Conservation (phyloP, 2,113 vertebrate genomes). For the Pristiophorus japonicus region DNA sequence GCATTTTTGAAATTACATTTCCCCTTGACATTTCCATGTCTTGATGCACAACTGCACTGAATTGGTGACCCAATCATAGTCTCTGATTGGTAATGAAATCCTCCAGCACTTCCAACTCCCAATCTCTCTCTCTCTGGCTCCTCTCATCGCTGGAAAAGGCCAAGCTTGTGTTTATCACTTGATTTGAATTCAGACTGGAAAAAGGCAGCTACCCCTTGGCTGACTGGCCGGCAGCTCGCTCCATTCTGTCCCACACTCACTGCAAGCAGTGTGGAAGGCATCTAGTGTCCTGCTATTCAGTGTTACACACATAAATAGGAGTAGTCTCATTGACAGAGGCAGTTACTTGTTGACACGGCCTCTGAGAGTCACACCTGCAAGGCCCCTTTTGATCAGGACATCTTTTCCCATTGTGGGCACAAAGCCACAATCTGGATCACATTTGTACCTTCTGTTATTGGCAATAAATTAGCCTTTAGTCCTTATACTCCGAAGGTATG, state of each 20-base stretch:
- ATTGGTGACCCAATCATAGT: neutral
- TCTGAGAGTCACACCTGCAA: neutral
- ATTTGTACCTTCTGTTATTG: neutral
- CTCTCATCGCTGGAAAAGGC: neutral
- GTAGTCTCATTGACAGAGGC: neutral
- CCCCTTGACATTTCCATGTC: neutral
- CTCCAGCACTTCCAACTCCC: neutral
- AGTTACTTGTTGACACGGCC: neutral
- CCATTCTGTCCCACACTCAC: neutral
- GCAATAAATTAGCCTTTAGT: neutral
- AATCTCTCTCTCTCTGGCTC: neutral
- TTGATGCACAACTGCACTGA: neutral
- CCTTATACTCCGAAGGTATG: neutral
- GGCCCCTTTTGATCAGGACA: neutral
- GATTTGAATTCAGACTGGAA: neutral
- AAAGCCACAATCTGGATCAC: neutral
- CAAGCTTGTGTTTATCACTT: neutral
- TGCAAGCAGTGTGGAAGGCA: neutral
- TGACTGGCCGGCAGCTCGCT: neutral
- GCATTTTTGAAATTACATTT: neutral
- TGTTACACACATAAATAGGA: neutral
- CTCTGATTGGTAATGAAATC: neutral
- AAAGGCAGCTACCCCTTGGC: neutral
- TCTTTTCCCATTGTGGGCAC: neutral
- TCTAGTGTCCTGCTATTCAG: neutral